Evolutionary conservation across 2,888 invertebrate species (phyloP).

Genomic region (Alentia gelatinosa): DNA sequence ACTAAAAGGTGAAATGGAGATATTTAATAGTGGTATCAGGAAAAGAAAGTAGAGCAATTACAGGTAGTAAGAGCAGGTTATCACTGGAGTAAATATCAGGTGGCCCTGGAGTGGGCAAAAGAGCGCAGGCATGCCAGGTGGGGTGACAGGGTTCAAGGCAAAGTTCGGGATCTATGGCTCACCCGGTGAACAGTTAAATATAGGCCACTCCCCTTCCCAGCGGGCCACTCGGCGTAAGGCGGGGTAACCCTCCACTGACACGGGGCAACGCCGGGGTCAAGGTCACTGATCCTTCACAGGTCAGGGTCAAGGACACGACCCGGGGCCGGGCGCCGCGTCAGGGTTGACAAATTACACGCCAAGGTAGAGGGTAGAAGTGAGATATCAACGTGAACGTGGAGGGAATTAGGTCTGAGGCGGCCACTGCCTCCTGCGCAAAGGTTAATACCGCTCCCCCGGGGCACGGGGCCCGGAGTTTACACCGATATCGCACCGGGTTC

Average conservation of each 20-base stretch:
- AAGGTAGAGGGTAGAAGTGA: conserved; percentile 1
- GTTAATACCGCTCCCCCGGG: background rate
- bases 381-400: conserved; percentile 34
- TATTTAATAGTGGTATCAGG: background rate
- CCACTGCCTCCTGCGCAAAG: background rate
- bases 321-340: background rate
- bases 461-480: no score
- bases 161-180: conserved; percentile 27
- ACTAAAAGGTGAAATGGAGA: background rate
- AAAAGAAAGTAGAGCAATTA: background rate
- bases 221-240: background rate
- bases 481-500: no score
- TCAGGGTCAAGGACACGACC: conserved; percentile 48
- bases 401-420: conserved; percentile 15
- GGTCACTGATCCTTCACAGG: conserved; percentile 52
- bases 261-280: conserved; percentile 39
- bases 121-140: background rate
- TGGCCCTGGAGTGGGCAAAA: background rate
- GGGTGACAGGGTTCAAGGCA: background rate
- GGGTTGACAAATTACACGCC: conserved; percentile 49
- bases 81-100: background rate
- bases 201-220: background rate
- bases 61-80: background rate
- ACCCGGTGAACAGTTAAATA: conserved; percentile 9
- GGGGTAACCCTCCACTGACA: conserved; percentile 24